Conservation (phyloP, 2,797 vertebrate species). For the Sebastiscus tertius region DNA sequence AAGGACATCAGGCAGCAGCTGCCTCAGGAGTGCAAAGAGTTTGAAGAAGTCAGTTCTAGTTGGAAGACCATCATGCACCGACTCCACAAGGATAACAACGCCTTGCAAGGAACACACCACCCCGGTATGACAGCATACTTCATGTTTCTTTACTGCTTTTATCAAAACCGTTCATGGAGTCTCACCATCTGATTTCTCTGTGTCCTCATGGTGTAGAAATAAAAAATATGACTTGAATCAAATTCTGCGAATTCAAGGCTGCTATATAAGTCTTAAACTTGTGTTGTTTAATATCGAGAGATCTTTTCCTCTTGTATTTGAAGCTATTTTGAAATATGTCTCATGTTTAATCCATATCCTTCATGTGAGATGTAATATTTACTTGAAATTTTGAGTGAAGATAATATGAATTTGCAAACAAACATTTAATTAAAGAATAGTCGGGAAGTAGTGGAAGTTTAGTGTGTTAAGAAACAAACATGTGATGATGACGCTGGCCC, state of each 20-base stretch:
- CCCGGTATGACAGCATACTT: slow-evolving; percentile 77
- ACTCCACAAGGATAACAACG: slow-evolving; percentile 83
- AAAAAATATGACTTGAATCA: neutral
- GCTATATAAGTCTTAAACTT: neutral
- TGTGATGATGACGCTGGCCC: neutral
- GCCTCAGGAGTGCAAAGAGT: slow-evolving; percentile 84
- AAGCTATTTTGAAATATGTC: neutral
- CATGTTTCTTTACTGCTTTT: neutral
- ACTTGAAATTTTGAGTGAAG: neutral
- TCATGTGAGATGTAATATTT: neutral
- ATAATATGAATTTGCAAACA: neutral
- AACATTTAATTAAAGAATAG: no score
- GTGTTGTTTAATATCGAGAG: neutral
- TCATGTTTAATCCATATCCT: no score
- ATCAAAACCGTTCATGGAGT: neutral
- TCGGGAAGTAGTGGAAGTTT: neutral
- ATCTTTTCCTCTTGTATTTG: neutral
- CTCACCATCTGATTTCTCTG: neutral
- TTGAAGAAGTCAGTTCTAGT: slow-evolving; percentile 83
- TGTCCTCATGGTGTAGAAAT: neutral
- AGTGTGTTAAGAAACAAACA: neutral
- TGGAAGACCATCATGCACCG: slow-evolving; percentile 88
- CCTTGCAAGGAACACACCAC: slow-evolving; percentile 85
- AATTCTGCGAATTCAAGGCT: neutral
- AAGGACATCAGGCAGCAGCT: slow-evolving; percentile 91